These are phyloP conservation scores for Odontamblyopus rebecca DNA, from an alignment of 2,797 vertebrate genomes.

Conservation along the genomic window DNA sequence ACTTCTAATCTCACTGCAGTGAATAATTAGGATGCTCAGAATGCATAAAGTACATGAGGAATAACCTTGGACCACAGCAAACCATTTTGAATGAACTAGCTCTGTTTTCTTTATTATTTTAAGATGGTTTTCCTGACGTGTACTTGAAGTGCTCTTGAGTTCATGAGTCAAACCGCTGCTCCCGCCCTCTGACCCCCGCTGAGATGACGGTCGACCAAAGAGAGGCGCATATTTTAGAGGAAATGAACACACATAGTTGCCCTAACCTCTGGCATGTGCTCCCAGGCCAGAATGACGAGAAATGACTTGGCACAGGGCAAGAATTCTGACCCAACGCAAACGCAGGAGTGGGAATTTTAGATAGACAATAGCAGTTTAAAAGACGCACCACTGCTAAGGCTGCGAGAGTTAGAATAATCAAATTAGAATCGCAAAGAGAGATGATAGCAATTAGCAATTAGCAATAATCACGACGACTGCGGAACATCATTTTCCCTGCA, in stretches of 20 bases:
- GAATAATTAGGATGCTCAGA: no score
- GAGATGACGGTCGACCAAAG: background rate
- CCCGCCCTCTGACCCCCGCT: background rate
- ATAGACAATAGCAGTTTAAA: background rate
- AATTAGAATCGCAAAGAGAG: no score
- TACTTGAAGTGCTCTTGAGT: background rate
- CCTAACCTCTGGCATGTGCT: constrained; percentile 6
- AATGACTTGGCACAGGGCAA: background rate
- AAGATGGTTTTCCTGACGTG: no score
- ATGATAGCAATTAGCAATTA: no score
- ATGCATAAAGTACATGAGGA: no score
- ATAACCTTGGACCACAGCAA: no score
- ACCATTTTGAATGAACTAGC: no score
- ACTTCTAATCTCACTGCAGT: no score
- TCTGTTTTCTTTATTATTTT: no score
- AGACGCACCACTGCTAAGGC: background rate
- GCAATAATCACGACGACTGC: no score
- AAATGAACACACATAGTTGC: constrained; percentile 4
- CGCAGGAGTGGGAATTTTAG: background rate
- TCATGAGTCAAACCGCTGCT: background rate
- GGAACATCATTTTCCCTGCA: no score
- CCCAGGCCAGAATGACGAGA: background rate
- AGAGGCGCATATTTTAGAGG: background rate
- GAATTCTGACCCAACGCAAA: background rate
- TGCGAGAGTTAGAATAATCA: no score